These are phyloP conservation scores for Atta texana DNA, from an alignment of 1,140 invertebrate genomes.

Conservation along the genomic window DNA sequence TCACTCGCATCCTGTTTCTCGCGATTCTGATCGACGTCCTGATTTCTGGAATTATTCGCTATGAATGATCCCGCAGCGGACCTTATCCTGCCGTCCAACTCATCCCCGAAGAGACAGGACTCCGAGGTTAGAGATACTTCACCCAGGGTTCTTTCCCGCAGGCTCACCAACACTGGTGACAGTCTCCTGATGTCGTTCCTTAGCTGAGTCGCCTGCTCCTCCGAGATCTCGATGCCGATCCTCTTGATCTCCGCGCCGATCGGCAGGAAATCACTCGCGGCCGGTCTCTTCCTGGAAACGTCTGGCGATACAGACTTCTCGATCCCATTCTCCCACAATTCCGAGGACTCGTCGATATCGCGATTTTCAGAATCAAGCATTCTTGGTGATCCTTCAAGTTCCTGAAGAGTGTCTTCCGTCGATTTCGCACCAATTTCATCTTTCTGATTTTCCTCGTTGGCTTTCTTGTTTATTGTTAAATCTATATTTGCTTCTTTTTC, in stretches of 20 bases:
- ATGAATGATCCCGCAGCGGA: neutral
- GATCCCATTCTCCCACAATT: too few species aligned
- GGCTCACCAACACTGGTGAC: slow-evolving; percentile 83
- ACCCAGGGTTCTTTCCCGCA: slow-evolving; percentile 82
- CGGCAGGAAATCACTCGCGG: slow-evolving; percentile 78
- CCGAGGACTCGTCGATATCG: neutral
- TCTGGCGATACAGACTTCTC: neutral
- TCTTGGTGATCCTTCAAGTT: neutral
- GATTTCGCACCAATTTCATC: neutral
- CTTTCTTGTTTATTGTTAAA: neutral
- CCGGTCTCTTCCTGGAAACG: slow-evolving; percentile 72
- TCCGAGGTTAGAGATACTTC: slow-evolving; percentile 83
- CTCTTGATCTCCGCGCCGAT: slow-evolving; percentile 80
- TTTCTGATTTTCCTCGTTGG: neutral
- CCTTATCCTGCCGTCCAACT: neutral
- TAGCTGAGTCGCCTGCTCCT: slow-evolving; percentile 81
- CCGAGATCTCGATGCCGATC: slow-evolving; percentile 83
- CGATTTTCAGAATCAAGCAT: neutral
- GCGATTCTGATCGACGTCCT: too few species aligned
- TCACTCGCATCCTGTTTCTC: neutral
- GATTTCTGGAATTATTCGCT: neutral
- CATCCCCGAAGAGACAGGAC: slow-evolving; percentile 66
- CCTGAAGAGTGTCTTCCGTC: neutral
- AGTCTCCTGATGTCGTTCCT: slow-evolving; percentile 82
- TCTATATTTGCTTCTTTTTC: neutral